A percentile compares a stretch with the other conserved stretches of the same genome.
phyloP scores from a whole-genome alignment of 1,140 invertebrate genomes.

The Leptinotarsa texana region DNA sequence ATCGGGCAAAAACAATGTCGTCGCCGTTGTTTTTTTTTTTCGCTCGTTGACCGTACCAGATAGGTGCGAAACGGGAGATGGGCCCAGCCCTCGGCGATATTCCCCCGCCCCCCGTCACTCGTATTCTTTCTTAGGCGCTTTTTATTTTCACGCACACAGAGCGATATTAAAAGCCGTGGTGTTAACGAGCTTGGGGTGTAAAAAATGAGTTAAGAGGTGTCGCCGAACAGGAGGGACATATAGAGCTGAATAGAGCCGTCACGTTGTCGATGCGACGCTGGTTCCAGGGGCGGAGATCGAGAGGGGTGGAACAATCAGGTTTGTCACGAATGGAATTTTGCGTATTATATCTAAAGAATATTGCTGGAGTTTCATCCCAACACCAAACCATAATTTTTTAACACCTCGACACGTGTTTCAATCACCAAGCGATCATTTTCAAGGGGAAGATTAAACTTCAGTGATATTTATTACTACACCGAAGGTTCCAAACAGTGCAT shows the following conservation, averaged over 20 bases:
- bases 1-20: background rate
- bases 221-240: conserved; percentile 14
- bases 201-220: conserved; percentile 32
- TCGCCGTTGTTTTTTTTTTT: background rate
- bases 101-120: background rate
- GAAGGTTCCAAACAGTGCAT: too few species aligned
- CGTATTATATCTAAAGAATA: too few species aligned
- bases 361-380: too few species aligned
- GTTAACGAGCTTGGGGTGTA: conserved; percentile 31
- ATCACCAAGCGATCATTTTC: too few species aligned
- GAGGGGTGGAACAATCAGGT: too few species aligned
- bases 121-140: conserved; percentile 5
- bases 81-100: background rate
- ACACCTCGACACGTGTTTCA: too few species aligned
- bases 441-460: too few species aligned
- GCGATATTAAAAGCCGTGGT: conserved; percentile 28
- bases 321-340: too few species aligned
- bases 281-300: background rate
- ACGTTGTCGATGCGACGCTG: background rate
- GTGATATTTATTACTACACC: too few species aligned
- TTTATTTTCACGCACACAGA: conserved; percentile 23
- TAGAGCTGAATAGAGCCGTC: conserved; percentile 19
- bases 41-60: background rate
- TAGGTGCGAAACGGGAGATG: background rate
- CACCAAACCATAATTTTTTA: too few species aligned